Base-by-base conservation (phyloP, 2,888 invertebrate genomes). In the Caenorhabditis japonica region DNA sequence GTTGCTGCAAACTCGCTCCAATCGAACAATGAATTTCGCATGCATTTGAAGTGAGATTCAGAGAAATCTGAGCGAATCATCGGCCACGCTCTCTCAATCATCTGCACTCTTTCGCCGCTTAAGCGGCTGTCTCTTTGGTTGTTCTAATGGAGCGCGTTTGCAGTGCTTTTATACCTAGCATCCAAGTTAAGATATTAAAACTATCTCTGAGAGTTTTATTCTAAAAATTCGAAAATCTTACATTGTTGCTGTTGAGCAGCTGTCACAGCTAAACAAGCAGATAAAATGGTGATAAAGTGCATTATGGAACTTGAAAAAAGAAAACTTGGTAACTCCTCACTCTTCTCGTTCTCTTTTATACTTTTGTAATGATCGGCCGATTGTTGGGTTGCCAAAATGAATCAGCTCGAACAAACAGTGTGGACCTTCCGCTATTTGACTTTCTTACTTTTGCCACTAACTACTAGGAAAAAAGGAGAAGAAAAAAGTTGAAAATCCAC, bases 371-470 rank as follows among this genome's bases (percentile, higher is more conserved):
- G 60, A 61, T 60, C 61, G 39, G 30, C 30, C 5, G n/a, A n/a
- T n/a, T n/a, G n/a, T n/a, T n/a, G 30, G 7, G 70, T 59, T 72
- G 64, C 64, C 72, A 72, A 64, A 72, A 72, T 64, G 72, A 72
- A 64, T 72, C 72, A 72, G 44, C 52, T 62, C 43, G 64, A 72
- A 72, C 49, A 72, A 33, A 39, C 38, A 46, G 51, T 15, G 12
- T 34, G 51, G 68, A 64, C 64, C 55, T 43, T 66, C 66, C 64
- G 49, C 33, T 70, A 43, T 70, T 69, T 61, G 61, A 61, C 47
- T 70, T 61, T 61, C 59, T 70, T 55, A 55, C 59, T 69, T 60
- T 59, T 59, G n/a, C 19, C n/a, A 49, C 49, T 49, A 49, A 55
- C 69, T 53, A 68, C 68, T 68, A 58, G 66, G 34, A 27, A 56